Percentiles rank a stretch among this genome's conserved stretches.
These are phyloP conservation scores for Liolophura sinensis DNA, from an alignment of 1,140 invertebrate species.

Conservation along the genomic window DNA sequence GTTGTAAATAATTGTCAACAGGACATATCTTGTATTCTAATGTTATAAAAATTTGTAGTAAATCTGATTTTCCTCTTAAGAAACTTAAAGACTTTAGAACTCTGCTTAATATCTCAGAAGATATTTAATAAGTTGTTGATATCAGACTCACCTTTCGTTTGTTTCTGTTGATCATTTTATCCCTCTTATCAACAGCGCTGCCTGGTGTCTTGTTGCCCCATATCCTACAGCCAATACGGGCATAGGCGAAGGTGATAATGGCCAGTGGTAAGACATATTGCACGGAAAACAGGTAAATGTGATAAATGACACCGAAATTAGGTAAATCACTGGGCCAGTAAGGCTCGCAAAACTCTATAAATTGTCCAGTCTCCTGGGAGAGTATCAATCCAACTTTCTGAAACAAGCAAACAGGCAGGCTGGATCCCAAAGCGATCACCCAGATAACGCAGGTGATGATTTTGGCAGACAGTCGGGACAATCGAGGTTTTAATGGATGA, in stretches of 20 bases:
- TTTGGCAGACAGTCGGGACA: slow-evolving; percentile 35
- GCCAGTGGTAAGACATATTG: slow-evolving; percentile 78
- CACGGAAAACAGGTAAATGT: slow-evolving; percentile 60
- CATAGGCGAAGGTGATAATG: slow-evolving; percentile 78
- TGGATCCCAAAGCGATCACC: slow-evolving; percentile 36
- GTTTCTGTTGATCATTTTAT: slow-evolving; percentile 76
- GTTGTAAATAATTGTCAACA: no score
- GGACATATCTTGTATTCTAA: no score
- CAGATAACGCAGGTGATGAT: slow-evolving; percentile 48
- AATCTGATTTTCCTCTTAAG: no score
- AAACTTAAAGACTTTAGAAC: no score
- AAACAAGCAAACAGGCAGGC: slow-evolving; percentile 44
- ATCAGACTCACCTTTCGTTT: slow-evolving; percentile 73
- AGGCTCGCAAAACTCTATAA: slow-evolving; percentile 21
- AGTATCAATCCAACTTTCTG: slow-evolving; percentile 32
- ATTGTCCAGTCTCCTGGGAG: slow-evolving; percentile 8
- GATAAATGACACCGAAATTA: slow-evolving; percentile 31
- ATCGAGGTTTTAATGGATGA: slow-evolving; percentile 67
- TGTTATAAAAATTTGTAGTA: no score
- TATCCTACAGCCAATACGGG: slow-evolving; percentile 72
- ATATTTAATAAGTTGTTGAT: no score
- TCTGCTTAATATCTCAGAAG: no score
- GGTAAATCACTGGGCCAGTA: slow-evolving; percentile 19
- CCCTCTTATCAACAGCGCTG: slow-evolving; percentile 73
- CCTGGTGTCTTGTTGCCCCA: slow-evolving; percentile 78